Conservation (phyloP, 1,140 invertebrate genomes). For the Drosophila watanabei region DNA sequence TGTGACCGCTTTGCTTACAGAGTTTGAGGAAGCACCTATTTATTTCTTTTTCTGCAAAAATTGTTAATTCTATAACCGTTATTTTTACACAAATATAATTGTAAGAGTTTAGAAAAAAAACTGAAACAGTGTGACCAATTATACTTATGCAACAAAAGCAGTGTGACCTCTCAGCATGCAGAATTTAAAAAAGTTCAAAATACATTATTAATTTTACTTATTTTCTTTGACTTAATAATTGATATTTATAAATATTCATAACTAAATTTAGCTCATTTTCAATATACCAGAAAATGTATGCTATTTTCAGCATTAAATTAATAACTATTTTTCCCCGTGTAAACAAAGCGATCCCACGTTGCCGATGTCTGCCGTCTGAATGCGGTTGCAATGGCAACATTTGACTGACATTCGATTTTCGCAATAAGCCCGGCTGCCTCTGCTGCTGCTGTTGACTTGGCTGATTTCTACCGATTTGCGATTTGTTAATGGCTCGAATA, state of each 20-base stretch:
- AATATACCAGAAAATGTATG: background rate
- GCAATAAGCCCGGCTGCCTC: background rate
- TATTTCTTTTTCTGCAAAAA: no score
- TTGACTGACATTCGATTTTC: constrained; percentile 41
- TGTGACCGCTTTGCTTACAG: background rate
- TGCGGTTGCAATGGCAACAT: constrained; percentile 31
- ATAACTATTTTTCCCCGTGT: background rate
- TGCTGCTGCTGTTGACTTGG: constrained; percentile 42
- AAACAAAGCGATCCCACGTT: constrained; percentile 21
- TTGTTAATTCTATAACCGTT: no score
- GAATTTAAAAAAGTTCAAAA: background rate
- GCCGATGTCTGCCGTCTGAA: constrained; percentile 3
- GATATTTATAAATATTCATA: background rate
- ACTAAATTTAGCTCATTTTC: background rate
- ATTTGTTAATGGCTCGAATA: constrained; percentile 76
- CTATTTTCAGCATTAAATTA: background rate
- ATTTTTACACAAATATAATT: no score
- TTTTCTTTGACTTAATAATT: background rate
- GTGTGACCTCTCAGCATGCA: background rate
- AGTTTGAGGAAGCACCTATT: background rate
- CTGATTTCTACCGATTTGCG: constrained; percentile 69
- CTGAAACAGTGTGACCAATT: background rate
- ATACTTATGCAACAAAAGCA: background rate
- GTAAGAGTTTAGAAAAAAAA: no score
- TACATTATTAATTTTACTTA: background rate